Base-by-base conservation (phyloP, 2,888 invertebrate species). In the Helleia helle region DNA sequence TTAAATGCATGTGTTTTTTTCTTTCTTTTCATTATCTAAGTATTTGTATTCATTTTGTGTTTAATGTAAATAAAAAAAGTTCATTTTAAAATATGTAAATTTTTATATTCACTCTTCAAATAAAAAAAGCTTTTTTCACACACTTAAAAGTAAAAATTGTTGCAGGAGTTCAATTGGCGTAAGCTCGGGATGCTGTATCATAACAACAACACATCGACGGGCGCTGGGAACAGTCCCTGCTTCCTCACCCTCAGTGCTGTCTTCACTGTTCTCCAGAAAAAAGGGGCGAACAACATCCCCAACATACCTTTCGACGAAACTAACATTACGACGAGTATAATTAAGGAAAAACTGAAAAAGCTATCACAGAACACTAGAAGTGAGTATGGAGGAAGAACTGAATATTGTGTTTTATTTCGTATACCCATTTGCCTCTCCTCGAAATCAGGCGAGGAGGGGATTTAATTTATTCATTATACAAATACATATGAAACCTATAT, bases 181-280 rank as follows among this genome's bases (percentile, higher is more conserved):
- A 87, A 88, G 31, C 87, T 90, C 1, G 91, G 90, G 0, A 85
- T 93, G 59, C 74, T 94, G 34, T 93, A 89, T 64, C 91, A 92
- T 72, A 92, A 93, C 74, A 86, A 89, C 58, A 88, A 87, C 17
- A 74, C 85, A 8, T 71, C 83, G 0, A 85, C 85, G 12, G 87
- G 87, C 3, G 77, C 87, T 47, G 92, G 93, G 4, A 89, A 93
- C 68, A 93, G 94, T 36, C 89, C 90, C 40, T 95, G 94, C 59
- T 91, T 90, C 67, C 90, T 95, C 61, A 91, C 91, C 3, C 75
- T 94, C 54, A 89, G 90, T 42, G 89, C 91, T 0, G 87, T 93
- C 25, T 91, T 88, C 56, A 68, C 74, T 0, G 81, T 79, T 0
- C 59, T 86, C 12, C 68, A 71, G 51, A 71, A 80, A 48, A 65